Percentiles rank a stretch among this genome's conserved stretches.
phyloP scores from a whole-genome alignment of 2,888 invertebrate species.

The Stramonita haemastoma region DNA sequence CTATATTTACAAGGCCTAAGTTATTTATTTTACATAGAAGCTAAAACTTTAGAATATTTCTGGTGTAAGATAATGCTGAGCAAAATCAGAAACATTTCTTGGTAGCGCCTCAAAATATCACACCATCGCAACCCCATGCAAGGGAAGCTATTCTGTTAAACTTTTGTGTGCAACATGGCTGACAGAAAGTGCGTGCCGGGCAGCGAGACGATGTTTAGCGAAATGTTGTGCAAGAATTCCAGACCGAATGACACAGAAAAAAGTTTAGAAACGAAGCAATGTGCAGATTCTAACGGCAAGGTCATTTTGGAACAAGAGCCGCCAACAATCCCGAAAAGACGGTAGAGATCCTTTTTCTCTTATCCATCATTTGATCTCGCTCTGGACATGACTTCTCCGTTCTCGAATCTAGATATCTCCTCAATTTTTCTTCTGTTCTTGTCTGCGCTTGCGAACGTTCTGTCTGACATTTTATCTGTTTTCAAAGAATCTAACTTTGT shows the following conservation, averaged over 20 bases:
- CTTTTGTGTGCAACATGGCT: constrained; percentile 24
- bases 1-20: too few relatives aligned
- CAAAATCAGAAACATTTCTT: neutral
- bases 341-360: constrained; percentile 53
- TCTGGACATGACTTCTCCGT: neutral
- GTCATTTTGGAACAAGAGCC: constrained; percentile 62
- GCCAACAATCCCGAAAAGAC: constrained; percentile 71
- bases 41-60: too few relatives aligned
- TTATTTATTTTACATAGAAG: too few relatives aligned
- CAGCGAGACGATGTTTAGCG: neutral
- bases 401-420: neutral
- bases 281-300: constrained; percentile 45
- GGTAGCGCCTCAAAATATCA: neutral
- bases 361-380: too few relatives aligned
- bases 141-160: constrained; percentile 44
- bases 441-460: too few relatives aligned
- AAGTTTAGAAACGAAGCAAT: neutral
- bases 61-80: too few relatives aligned
- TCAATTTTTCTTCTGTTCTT: too few relatives aligned
- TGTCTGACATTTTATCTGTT: too few relatives aligned
- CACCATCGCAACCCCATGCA: constrained; percentile 10
- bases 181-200: constrained; percentile 11
- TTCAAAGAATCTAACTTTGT: too few relatives aligned
- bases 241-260: neutral
- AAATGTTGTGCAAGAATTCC: neutral